Conservation (phyloP, 2,113 vertebrate species). For the Rhinoderma darwinii region DNA sequence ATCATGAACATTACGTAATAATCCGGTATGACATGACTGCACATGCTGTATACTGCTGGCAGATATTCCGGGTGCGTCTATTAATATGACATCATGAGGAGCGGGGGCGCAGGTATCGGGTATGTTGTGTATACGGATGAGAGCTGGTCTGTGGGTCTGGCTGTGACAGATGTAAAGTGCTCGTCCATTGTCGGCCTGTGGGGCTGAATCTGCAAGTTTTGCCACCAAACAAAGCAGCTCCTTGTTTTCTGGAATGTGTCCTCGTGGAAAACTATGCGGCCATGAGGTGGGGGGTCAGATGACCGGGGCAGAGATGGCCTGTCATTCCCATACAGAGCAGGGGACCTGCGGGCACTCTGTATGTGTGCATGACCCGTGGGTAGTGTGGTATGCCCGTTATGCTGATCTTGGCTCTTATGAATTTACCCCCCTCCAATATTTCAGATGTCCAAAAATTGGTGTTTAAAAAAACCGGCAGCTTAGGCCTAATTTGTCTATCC, state of each 20-base stretch:
- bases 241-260: slow-evolving; percentile 56
- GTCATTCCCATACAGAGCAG: background rate
- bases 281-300: slow-evolving; percentile 22
- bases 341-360: background rate
- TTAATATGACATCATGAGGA: too few species aligned
- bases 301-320: background rate
- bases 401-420: background rate
- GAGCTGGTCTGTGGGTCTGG: background rate
- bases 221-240: slow-evolving; percentile 19
- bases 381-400: background rate
- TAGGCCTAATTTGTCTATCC: too few species aligned
- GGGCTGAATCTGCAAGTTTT: slow-evolving; percentile 48
- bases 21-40: too few species aligned
- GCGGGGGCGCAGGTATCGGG: background rate
- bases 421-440: background rate
- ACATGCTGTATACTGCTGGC: too few species aligned
- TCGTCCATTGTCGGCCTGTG: background rate
- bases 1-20: too few species aligned
- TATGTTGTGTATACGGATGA: background rate
- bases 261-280: slow-evolving; percentile 21
- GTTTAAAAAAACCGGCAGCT: background rate
- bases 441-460: background rate
- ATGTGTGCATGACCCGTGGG: background rate
- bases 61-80: too few species aligned
- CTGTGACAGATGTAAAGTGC: background rate